Percentiles rank a stretch among this genome's conserved stretches.
Conservation (phyloP, 2,888 invertebrate species). For the Seira sanloemensis region DNA sequence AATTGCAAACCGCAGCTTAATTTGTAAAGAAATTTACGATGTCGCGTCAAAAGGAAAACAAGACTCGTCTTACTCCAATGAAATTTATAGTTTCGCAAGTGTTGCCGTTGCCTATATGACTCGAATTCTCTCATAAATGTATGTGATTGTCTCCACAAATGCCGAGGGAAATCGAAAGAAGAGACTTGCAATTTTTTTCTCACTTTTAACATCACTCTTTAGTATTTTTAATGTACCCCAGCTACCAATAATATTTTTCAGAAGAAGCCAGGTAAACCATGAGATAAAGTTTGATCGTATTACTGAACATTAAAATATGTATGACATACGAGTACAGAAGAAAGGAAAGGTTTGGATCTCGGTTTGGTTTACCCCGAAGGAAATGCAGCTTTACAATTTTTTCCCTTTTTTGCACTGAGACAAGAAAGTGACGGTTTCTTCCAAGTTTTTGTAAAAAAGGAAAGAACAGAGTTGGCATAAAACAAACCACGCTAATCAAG, state of each 20-base stretch:
- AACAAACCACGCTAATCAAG: not conserved
- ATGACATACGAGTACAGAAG: not conserved
- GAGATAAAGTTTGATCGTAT: too few relatives aligned
- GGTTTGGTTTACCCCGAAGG: conserved; percentile 21
- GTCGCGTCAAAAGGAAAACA: not conserved
- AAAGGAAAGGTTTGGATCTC: not conserved
- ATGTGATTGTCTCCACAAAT: too few relatives aligned
- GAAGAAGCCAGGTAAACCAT: too few relatives aligned
- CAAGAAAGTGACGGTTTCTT: not conserved
- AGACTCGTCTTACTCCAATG: not conserved
- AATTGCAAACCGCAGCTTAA: conserved; percentile 44
- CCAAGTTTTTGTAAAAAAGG: too few relatives aligned
- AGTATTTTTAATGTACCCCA: too few relatives aligned
- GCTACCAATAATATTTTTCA: not conserved
- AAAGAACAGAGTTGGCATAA: not conserved
- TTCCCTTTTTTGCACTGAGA: not conserved
- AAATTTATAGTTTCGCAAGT: conserved; percentile 11
- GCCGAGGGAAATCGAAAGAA: not conserved
- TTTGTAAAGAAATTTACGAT: conserved; percentile 48
- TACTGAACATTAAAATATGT: too few relatives aligned
- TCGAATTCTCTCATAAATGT: not conserved
- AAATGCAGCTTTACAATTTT: conserved; percentile 14
- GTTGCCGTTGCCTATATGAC: not conserved
- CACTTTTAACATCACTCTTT: not conserved
- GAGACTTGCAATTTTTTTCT: not conserved